Conservation (phyloP, 2,113 vertebrate species). For the Ondatra zibethicus region DNA sequence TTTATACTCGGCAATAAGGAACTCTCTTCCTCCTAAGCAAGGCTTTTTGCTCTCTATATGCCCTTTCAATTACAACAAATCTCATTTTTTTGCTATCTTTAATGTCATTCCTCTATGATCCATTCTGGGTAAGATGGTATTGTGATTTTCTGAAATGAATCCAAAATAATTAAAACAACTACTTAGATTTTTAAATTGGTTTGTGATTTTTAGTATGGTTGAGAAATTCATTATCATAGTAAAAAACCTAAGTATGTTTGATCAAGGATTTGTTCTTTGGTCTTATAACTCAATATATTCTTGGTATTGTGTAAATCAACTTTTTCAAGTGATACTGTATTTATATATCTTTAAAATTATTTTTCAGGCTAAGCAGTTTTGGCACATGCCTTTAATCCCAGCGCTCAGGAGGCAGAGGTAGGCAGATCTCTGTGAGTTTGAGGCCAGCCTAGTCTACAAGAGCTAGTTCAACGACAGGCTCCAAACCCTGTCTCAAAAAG, state of each 20-base stretch:
- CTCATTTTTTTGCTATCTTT: not conserved
- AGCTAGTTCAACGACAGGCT: no score
- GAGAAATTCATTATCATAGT: not conserved
- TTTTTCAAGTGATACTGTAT: not conserved
- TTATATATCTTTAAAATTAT: not conserved
- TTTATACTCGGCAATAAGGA: no score
- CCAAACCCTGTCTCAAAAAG: no score
- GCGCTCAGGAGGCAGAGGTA: no score
- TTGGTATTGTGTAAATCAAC: not conserved
- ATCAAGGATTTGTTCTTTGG: not conserved
- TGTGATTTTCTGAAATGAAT: conserved; percentile 6
- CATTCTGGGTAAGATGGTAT: not conserved
- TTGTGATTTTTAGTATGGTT: not conserved
- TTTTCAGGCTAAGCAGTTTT: not conserved
- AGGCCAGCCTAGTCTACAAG: no score
- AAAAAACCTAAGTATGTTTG: not conserved
- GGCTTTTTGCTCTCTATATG: no score
- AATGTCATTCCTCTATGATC: not conserved
- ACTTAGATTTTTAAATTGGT: not conserved
- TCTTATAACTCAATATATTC: not conserved
- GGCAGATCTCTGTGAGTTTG: no score
- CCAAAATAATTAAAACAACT: not conserved
- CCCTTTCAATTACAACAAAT: not conserved
- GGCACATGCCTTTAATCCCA: no score
- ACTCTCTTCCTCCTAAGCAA: no score